A percentile compares a stretch with the other conserved stretches of the same genome.
Evolutionary conservation across 2,113 vertebrate genomes (phyloP).

Genomic region (Cepphus grylle): DNA sequence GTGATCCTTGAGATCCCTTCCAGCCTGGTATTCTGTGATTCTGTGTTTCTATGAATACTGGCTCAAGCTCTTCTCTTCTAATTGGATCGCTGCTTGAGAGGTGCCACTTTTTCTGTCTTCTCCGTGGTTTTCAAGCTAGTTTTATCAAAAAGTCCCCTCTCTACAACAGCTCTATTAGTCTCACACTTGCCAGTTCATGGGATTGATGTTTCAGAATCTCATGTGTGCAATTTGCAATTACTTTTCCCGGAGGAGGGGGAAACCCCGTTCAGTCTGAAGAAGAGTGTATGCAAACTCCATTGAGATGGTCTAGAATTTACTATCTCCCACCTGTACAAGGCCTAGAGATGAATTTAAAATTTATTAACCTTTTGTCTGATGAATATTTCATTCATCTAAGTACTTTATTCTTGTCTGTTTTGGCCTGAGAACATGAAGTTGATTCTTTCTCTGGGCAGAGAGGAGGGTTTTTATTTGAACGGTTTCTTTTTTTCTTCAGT

Average conservation of each 20-base stretch:
- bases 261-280: background rate
- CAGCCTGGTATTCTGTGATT: background rate
- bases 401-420: background rate
- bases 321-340: background rate
- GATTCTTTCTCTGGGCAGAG: background rate
- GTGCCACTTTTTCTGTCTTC: background rate
- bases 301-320: constrained; percentile 26
- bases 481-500: background rate
- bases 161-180: background rate
- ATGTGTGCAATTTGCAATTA: background rate
- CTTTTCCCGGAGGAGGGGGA: background rate
- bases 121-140: background rate
- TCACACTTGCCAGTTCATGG: background rate
- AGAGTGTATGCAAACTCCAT: background rate
- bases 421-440: background rate
- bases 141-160: background rate
- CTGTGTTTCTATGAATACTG: background rate
- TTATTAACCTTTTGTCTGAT: background rate
- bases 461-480: background rate
- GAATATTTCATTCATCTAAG: background rate
- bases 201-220: background rate
- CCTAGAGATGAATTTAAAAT: background rate
- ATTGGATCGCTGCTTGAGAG: background rate
- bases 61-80: background rate
- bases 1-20: background rate